phyloP scores from a whole-genome alignment of 2,888 invertebrate species.

The Ectropis crepuscularia region DNA sequence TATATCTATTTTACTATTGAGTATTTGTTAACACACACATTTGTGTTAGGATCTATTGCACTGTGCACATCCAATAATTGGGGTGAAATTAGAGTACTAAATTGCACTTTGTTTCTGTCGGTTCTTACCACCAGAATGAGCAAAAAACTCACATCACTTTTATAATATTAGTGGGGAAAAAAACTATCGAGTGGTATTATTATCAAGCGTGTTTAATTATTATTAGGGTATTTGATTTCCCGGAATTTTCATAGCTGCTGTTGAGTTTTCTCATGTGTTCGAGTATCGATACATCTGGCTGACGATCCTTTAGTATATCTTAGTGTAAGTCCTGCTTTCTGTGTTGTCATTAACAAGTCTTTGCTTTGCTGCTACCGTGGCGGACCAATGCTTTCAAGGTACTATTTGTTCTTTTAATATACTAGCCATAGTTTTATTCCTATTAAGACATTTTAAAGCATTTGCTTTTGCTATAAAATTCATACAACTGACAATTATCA shows the following conservation, averaged over 20 bases:
- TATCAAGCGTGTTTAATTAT: too few relatives aligned
- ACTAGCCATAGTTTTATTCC: slow-evolving; percentile 48
- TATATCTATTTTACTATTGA: too few relatives aligned
- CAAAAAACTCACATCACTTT: too few relatives aligned
- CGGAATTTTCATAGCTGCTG: neutral
- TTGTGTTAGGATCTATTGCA: too few relatives aligned
- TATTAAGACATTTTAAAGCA: slow-evolving; percentile 61
- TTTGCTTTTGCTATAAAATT: slow-evolving; percentile 68
- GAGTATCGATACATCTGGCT: slow-evolving; percentile 39
- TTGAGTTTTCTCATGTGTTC: slow-evolving; percentile 5
- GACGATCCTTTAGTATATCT: slow-evolving; percentile 59
- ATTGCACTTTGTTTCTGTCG: too few relatives aligned
- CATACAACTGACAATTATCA: slow-evolving; percentile 8
- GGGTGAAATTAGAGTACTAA: too few relatives aligned
- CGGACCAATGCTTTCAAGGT: slow-evolving; percentile 81
- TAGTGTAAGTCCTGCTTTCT: slow-evolving; percentile 64
- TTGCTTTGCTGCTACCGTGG: slow-evolving; percentile 80
- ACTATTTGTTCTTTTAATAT: slow-evolving; percentile 65
- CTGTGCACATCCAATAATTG: too few relatives aligned
- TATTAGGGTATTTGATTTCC: too few relatives aligned
- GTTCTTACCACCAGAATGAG: too few relatives aligned
- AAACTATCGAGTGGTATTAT: too few relatives aligned
- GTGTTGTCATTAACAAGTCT: slow-evolving; percentile 80
- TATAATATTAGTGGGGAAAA: too few relatives aligned
- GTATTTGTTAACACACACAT: too few relatives aligned